phyloP scores from a whole-genome alignment of 2,113 vertebrate genomes.

The Sinocyclocheilus anshuiensis region DNA sequence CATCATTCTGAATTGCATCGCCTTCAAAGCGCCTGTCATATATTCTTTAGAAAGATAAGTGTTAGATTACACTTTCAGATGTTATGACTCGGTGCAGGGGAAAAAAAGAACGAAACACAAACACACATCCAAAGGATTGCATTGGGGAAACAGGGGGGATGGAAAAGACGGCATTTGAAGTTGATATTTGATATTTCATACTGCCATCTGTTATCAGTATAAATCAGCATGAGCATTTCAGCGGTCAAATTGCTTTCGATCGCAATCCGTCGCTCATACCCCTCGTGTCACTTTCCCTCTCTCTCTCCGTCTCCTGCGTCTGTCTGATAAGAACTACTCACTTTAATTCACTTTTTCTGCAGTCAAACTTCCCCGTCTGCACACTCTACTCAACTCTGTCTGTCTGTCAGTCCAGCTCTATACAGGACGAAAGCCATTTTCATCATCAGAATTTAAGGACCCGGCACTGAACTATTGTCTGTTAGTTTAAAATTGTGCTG shows the following conservation, averaged over 20 bases:
- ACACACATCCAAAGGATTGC: constrained; percentile 22
- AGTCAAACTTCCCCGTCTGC: constrained; percentile 51
- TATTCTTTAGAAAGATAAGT: constrained; percentile 40
- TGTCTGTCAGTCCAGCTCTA: background rate
- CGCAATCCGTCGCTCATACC: constrained; percentile 43
- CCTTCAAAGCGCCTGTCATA: constrained; percentile 18
- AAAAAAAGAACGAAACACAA: constrained; percentile 27
- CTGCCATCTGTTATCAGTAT: constrained; percentile 51
- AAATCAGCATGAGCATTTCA: constrained; percentile 55
- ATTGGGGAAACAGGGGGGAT: background rate
- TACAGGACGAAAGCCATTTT: background rate
- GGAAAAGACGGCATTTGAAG: constrained; percentile 26
- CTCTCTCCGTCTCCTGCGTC: constrained; percentile 48
- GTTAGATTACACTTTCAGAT: constrained; percentile 38
- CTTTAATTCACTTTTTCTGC: constrained; percentile 60
- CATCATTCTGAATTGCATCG: constrained; percentile 36
- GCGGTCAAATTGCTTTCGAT: constrained; percentile 59
- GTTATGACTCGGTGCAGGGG: constrained; percentile 41
- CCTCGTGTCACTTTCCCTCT: constrained; percentile 30
- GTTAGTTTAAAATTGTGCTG: no score
- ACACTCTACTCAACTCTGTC: constrained; percentile 22
- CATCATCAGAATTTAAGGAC: background rate
- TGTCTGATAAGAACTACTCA: constrained; percentile 62
- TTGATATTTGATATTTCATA: constrained; percentile 58
- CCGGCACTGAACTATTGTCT: background rate